Conservation (phyloP, 2,797 vertebrate genomes). For the Chelmon rostratus region DNA sequence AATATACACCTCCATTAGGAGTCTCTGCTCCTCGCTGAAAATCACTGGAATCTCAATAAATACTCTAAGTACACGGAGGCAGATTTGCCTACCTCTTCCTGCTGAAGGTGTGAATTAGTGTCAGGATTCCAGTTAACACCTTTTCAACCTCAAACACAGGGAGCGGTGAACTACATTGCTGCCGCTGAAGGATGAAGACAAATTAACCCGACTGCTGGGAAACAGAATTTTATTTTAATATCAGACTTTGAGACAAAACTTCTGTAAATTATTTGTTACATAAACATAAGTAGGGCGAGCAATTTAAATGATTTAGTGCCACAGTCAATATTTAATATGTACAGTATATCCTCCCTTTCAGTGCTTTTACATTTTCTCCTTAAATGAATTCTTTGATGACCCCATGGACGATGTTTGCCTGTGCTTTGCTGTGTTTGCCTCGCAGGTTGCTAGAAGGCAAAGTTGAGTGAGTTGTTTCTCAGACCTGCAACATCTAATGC, state of each 20-base stretch:
- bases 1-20: constrained; percentile 83
- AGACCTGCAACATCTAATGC: constrained; percentile 22
- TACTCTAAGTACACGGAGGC: constrained; percentile 37
- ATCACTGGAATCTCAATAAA: constrained; percentile 70
- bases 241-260: constrained; percentile 32
- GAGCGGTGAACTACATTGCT: constrained; percentile 23
- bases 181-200: constrained; percentile 22
- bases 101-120: constrained; percentile 61
- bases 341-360: constrained; percentile 20
- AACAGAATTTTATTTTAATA: constrained; percentile 32
- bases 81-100: constrained; percentile 51
- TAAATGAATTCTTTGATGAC: constrained; percentile 33
- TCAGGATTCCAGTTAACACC: constrained; percentile 63
- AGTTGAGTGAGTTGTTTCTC: constrained; percentile 9
- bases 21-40: constrained; percentile 66
- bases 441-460: constrained; percentile 30
- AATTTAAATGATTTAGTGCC: constrained; percentile 26
- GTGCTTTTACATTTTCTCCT: constrained; percentile 4
- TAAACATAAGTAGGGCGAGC: constrained; percentile 31
- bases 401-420: not conserved
- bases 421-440: constrained; percentile 25
- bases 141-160: constrained; percentile 46
- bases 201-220: constrained; percentile 38
- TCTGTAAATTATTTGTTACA: constrained; percentile 19
- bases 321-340: constrained; percentile 32